Evolutionary conservation across 2,113 vertebrate genomes (phyloP), one percentile per base, ranked within the genome.

Genomic region (Nannobrachium achirus): DNA sequence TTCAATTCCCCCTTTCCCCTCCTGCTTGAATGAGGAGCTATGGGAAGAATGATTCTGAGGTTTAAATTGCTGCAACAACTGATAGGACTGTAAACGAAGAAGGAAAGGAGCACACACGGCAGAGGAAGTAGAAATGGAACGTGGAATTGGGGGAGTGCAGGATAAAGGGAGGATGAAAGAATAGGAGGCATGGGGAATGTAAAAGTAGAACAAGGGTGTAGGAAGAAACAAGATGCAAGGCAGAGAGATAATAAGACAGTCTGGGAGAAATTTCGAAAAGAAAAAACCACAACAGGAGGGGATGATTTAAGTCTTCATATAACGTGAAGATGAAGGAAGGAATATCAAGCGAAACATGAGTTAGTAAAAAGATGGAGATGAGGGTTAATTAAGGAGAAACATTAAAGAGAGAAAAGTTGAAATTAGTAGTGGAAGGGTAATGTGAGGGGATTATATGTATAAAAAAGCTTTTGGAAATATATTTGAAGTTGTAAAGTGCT

Each of bases 401-500:
- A 63, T 66, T 68, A 79, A 91, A 82, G 48, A 86, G 86, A 93
- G 91, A 91, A 77, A 85, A 76, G 78, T 66, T 68, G 75, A 59
- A 75, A 75, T 80, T 66, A 69, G 57, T 56, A 71, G 63, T 52
- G 64, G 63, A 73, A 1, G 14, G 53, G 65, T 25, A 71, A 76
- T 73, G 76, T 41, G n/a, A 44, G 57, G 51, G 6, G 20, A 19
- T 51, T 41, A 53, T 63, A 61, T 63, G 63, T 68, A 76, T 14
- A 74, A 48, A 79, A 91, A 91, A 92, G 91, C 85, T 86, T 79
- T 86, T 81, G 76, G 82, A 89, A 86, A 90, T 90, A 94, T 93
- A 94, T 89, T 94, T 94, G 89, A 88, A 93, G 93, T 93, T 94
- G 92, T 94, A 80, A 82, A 85, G 78, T 91, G 91, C 92, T 92